Evolutionary conservation across 2,797 vertebrate genomes (phyloP), one percentile per base, ranked within the genome.

Genomic region (Dipus sagitta): DNA sequence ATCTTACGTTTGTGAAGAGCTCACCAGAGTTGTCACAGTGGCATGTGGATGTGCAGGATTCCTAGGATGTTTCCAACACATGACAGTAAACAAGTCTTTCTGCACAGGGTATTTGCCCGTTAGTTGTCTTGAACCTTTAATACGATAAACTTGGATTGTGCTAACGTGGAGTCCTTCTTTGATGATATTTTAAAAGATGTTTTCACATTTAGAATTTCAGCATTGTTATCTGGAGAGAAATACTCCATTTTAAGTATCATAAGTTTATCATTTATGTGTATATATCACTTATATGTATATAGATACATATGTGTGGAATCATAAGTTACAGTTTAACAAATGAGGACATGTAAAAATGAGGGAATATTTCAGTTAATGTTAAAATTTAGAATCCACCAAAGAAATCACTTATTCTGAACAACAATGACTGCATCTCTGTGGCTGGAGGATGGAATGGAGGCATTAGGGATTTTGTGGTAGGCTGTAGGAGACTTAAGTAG

Each of bases 81-180:
- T 62, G 21, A 89, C 54, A 58, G 32, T 72, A 26, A 38, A 13
- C 62, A 42, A 11, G 52, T 94, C n/a, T 2, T 6, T n/a, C 4
- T 78, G n/a, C 67, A 74, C 32, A 47, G 10, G 42, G 67, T 74
- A 81, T 84, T 15, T 83, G 58, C 2, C 2, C 58, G 21, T 78
- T 87, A 65, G 64, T 91, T 54, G 8, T 83, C 32, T 11, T 32
- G 47, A n/a, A 30, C 65, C 60, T 64, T 93, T 32, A 68, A 83
- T 62, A 52, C 38, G 3, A 80, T 9, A 71, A 65, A 30, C 60
- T 65, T 26, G 38, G 38, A 1, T 20, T 58, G 32, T 88, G 72
- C 52, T 87, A 17, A 76, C 84, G 64, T 92, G 34, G 92, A 75
- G 52, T 82, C 54, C 60, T 91, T 89, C 71, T 90, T 30, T 47